phyloP scores from a whole-genome alignment of 2,797 vertebrate species.

The Siniperca scherzeri region DNA sequence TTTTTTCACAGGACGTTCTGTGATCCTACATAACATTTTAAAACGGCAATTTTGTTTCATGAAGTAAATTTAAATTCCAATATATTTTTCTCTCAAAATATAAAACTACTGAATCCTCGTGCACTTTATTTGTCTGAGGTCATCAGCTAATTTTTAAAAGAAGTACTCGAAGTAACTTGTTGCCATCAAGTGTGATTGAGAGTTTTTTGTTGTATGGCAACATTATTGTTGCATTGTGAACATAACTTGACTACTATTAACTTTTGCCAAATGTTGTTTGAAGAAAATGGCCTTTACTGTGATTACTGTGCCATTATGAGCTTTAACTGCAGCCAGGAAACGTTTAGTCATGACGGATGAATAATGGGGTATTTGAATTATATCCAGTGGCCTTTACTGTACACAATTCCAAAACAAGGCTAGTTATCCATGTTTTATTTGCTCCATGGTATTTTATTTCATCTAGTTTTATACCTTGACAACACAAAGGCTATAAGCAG shows the following conservation, averaged over 20 bases:
- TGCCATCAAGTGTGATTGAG: slow-evolving; percentile 43
- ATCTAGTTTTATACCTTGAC: slow-evolving; percentile 48
- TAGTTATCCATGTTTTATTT: slow-evolving; percentile 48
- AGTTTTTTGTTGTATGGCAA: slow-evolving; percentile 23
- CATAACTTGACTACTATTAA: slow-evolving; percentile 62
- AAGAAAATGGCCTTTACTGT: slow-evolving; percentile 64
- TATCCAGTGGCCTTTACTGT: slow-evolving; percentile 78
- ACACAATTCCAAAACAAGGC: slow-evolving; percentile 45
- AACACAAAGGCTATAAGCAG: slow-evolving; percentile 5
- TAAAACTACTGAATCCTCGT: slow-evolving; percentile 25
- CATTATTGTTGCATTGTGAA: slow-evolving; percentile 51
- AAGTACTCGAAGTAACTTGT: slow-evolving; percentile 16
- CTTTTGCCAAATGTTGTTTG: slow-evolving; percentile 75
- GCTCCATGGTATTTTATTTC: slow-evolving; percentile 39
- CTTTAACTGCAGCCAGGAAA: slow-evolving; percentile 65
- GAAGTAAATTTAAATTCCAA: slow-evolving; percentile 28
- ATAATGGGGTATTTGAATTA: slow-evolving; percentile 54
- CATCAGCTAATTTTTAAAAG: slow-evolving; percentile 25
- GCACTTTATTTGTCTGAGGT: slow-evolving; percentile 72
- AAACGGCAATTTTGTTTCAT: slow-evolving; percentile 7
- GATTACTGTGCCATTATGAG: slow-evolving; percentile 71
- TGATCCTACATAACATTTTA: background rate
- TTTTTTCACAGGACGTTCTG: background rate
- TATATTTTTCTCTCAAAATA: slow-evolving; percentile 8
- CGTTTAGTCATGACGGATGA: slow-evolving; percentile 29